These are phyloP conservation scores for human DNA, from an alignment of 2,113 vertebrate genomes.

Conservation along the genomic window GRCh38 chr3:167341001-167341500, in stretches of 20 bases:
- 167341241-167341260: background rate
- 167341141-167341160: background rate
- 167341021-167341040: slow-evolving; percentile 33
- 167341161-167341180: slow-evolving; percentile 38
- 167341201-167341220: slow-evolving; percentile 16
- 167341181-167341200: background rate
- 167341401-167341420: slow-evolving; percentile 17
- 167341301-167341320: background rate
- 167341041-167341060: background rate
- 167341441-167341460: background rate
- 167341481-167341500: background rate
- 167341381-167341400: background rate
- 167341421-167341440: background rate
- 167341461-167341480: background rate
- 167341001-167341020: background rate
- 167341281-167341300: background rate
- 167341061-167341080: slow-evolving; percentile 30
- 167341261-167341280: background rate
- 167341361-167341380: background rate
- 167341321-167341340: background rate
- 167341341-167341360: background rate
- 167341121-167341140: background rate
- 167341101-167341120: background rate
- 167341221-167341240: background rate
- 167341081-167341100: background rate